phyloP scores from a whole-genome alignment of 2,113 vertebrate genomes.

The Lophotis ruficrista region DNA sequence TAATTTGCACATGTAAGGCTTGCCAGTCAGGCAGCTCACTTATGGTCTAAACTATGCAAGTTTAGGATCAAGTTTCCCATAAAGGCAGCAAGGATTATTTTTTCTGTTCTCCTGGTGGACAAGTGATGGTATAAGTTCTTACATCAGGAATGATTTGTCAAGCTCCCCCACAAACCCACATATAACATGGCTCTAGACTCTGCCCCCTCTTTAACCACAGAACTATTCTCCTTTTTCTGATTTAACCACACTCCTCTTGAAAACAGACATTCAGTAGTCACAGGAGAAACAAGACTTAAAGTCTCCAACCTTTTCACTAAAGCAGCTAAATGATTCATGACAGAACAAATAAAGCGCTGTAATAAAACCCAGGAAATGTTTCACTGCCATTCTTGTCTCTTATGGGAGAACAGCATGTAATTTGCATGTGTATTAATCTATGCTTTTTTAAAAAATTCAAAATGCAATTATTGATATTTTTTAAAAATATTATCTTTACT shows the following conservation, averaged over 20 bases:
- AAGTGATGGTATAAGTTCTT: background rate
- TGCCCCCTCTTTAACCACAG: background rate
- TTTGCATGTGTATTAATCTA: background rate
- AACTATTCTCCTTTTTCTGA: background rate
- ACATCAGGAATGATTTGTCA: background rate
- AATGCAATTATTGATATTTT: background rate
- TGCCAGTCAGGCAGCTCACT: background rate
- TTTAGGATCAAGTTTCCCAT: background rate
- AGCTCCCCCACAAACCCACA: background rate
- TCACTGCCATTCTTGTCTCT: background rate
- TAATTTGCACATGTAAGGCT: background rate
- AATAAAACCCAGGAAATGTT: background rate
- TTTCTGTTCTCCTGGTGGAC: background rate
- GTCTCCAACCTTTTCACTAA: background rate
- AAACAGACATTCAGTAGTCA: background rate
- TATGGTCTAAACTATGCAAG: background rate
- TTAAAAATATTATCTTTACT: background rate
- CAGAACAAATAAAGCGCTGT: background rate
- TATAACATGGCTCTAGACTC: background rate
- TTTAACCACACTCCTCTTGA: background rate
- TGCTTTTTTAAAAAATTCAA: background rate
- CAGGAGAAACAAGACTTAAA: background rate
- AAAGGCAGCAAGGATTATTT: background rate
- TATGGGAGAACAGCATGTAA: background rate
- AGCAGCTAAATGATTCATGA: background rate